Evolutionary conservation across 2,113 vertebrate species (phyloP).

Genomic region (Capreolus pygargus): DNA sequence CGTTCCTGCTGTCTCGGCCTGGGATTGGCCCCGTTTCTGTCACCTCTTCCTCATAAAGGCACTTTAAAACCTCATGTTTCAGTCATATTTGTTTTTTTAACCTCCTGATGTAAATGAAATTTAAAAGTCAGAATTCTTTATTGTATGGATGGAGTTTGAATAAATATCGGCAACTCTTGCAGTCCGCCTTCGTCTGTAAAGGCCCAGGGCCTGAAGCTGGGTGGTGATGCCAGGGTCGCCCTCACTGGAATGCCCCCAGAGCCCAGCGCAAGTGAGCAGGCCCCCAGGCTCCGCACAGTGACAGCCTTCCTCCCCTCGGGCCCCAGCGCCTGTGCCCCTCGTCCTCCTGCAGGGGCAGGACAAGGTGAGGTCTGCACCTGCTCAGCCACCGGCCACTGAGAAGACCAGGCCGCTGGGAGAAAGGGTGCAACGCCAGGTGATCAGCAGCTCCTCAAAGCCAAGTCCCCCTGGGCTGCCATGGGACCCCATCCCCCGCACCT

Average conservation of each 20-base stretch:
- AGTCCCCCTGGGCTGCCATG: background rate
- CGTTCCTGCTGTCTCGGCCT: background rate
- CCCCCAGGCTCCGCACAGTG: background rate
- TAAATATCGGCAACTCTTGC: slow-evolving; percentile 73
- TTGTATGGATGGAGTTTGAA: slow-evolving; percentile 77
- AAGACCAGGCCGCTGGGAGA: background rate
- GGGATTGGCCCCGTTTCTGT: slow-evolving; percentile 22
- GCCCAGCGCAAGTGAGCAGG: background rate
- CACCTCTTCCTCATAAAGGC: slow-evolving; percentile 70
- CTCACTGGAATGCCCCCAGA: background rate
- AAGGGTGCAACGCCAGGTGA: fast-evolving
- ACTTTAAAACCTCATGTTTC: slow-evolving; percentile 80
- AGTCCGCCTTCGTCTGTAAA: slow-evolving; percentile 47
- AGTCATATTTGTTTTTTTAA: slow-evolving; percentile 71
- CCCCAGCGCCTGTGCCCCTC: background rate
- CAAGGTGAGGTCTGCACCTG: background rate
- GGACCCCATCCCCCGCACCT: background rate
- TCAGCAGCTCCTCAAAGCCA: background rate
- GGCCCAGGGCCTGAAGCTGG: background rate
- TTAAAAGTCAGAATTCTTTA: slow-evolving; percentile 69
- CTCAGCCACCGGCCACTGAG: background rate
- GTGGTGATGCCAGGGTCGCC: background rate
- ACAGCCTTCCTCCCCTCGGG: background rate
- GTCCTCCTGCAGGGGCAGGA: background rate
- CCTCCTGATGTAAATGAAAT: slow-evolving; percentile 77